Evolutionary conservation across 1,140 invertebrate species (phyloP), one percentile per base, ranked within the genome.

Genomic region (Drosophila baimaii): DNA sequence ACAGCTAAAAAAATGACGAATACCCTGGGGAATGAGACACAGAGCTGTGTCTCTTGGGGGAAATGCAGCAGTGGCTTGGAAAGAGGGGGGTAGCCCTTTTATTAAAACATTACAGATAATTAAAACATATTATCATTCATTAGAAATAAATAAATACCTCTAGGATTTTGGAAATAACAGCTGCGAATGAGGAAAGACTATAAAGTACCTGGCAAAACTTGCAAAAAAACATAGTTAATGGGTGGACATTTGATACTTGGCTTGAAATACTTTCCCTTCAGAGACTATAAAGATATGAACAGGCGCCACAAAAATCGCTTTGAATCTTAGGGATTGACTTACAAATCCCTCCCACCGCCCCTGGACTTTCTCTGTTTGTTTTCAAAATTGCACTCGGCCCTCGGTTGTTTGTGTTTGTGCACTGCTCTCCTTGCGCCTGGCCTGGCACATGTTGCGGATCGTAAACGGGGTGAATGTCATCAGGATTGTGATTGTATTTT

Each of bases 391-490:
- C 77, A 79, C 15, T 69, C 52, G 23, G 17, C 33, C 51, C 3
- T 54, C 61, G 59, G 51, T 77, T 73, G 58, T 29, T 37, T 46
- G 65, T 23, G 35, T 46, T 51, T 56, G 13, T 59, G 65, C 54
- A 57, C 15, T 58, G 51, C 47, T 44, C 66, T 70, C 64, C 35
- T 65, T 68, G n/a, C 25, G 47, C 19, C 43, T 15, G 51, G 51
- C 51, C 77, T 81, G 64, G 78, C 82, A 81, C 74, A 85, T 76
- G 51, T 77, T 81, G 56, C 33, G 33, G 37, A 35, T 78, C 86
- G 82, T 76, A 86, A 71, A 83, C 86, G 86, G 81, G 86, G 86
- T 90, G 86, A 90, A 90, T 90, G 86, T 90, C 86, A 90, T 90
- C 86, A 82, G 86, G 86, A 90, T 82, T 90, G 69, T 49, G 68